Conservation (phyloP, 2,113 vertebrate genomes). For the Pomatostomus ruficeps region DNA sequence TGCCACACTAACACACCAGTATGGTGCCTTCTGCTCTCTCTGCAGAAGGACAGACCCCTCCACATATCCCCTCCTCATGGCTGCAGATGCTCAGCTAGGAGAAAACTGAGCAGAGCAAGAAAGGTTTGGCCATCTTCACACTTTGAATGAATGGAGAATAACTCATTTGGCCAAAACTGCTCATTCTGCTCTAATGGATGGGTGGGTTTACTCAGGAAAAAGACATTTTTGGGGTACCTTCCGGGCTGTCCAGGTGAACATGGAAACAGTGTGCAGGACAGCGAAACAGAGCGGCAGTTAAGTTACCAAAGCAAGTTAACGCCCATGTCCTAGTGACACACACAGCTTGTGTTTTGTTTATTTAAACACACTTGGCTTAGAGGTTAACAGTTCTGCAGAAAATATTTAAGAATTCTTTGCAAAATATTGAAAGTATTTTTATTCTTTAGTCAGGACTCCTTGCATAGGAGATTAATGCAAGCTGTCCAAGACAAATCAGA, state of each 20-base stretch:
- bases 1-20: fast-evolving
- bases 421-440: not conserved
- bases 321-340: not conserved
- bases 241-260: not conserved
- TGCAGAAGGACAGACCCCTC: fast-evolving
- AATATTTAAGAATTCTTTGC: not conserved
- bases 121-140: not conserved
- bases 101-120: not conserved
- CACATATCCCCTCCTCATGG: fast-evolving
- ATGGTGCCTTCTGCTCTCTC: fast-evolving
- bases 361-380: not conserved
- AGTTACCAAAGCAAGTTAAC: not conserved
- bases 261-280: not conserved
- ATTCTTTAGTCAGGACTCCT: not conserved
- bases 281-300: not conserved
- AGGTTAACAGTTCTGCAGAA: not conserved
- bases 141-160: not conserved
- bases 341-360: not conserved
- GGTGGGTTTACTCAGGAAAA: not conserved
- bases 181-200: not conserved
- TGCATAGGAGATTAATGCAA: not conserved
- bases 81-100: not conserved
- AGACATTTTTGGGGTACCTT: not conserved
- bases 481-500: not conserved
- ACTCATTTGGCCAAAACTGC: not conserved